Conservation (phyloP, 2,888 invertebrate species). For the Drosophila bunnanda region DNA sequence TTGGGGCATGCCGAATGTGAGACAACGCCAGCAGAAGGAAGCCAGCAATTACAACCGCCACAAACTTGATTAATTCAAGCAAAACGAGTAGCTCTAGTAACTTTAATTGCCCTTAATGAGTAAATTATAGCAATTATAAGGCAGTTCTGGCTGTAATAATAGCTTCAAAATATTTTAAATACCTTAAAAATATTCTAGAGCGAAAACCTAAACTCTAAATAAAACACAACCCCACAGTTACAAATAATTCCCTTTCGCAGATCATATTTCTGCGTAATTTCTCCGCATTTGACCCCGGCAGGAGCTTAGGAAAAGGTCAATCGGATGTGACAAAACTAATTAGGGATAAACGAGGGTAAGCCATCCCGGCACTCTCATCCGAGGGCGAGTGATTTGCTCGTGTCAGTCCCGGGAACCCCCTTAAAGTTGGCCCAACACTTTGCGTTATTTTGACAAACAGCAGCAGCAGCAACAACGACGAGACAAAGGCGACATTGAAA, state of each 20-base stretch:
- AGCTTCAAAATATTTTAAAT: background rate
- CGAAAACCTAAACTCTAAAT: background rate
- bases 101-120: slow-evolving; percentile 62
- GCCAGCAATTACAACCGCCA: slow-evolving; percentile 5
- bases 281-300: background rate
- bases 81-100: slow-evolving; percentile 5
- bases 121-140: background rate
- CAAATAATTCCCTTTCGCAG: background rate
- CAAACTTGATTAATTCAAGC: slow-evolving; percentile 47
- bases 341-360: slow-evolving; percentile 67
- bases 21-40: slow-evolving; percentile 13
- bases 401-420: slow-evolving; percentile 28
- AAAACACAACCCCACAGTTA: background rate
- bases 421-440: slow-evolving; percentile 30
- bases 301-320: slow-evolving; percentile 47
- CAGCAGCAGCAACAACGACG: slow-evolving; percentile 7
- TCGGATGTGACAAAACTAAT: slow-evolving; percentile 61
- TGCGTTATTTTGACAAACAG: slow-evolving; percentile 28
- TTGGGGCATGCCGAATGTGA: slow-evolving; percentile 58
- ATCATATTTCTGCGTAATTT: background rate
- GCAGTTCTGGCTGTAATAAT: background rate
- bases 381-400: slow-evolving; percentile 27
- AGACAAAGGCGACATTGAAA: slow-evolving; percentile 51
- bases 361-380: slow-evolving; percentile 12
- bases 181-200: background rate